phyloP scores from a whole-genome alignment of 2,797 vertebrate genomes.

The Botia almorhae region DNA sequence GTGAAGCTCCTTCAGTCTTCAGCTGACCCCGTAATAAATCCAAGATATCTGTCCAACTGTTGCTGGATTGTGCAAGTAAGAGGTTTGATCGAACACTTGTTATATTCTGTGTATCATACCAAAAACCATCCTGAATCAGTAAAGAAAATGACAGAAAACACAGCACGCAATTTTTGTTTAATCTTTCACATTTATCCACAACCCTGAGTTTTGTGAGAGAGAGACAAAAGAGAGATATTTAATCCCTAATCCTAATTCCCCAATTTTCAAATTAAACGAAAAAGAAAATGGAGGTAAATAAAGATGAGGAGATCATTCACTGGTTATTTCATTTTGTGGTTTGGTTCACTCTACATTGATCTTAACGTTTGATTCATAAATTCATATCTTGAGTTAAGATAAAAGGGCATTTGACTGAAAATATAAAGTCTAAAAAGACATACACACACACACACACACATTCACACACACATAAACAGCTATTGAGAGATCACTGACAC shows the following conservation, averaged over 20 bases:
- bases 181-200: background rate
- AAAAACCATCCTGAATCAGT: slow-evolving; percentile 73
- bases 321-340: too few relatives aligned
- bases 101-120: slow-evolving; percentile 66
- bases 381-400: too few relatives aligned
- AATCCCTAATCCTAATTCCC: too few relatives aligned
- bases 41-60: slow-evolving; percentile 39
- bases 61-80: slow-evolving; percentile 53
- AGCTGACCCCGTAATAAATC: slow-evolving; percentile 42
- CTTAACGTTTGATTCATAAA: too few relatives aligned
- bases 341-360: too few relatives aligned
- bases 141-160: slow-evolving; percentile 37
- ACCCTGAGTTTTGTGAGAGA: slow-evolving; percentile 60
- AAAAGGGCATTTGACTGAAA: too few relatives aligned
- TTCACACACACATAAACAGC: background rate
- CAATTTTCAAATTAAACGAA: too few relatives aligned
- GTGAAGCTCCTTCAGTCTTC: slow-evolving; percentile 12
- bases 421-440: too few relatives aligned
- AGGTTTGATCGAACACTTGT: slow-evolving; percentile 52
- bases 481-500: slow-evolving; percentile 30
- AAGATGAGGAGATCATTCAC: too few relatives aligned
- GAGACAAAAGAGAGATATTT: too few relatives aligned
- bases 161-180: background rate
- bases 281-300: too few relatives aligned
- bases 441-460: background rate